Percentiles rank a stretch among this genome's conserved stretches.
phyloP scores from a whole-genome alignment of 2,797 vertebrate species.

The Amblyraja radiata region DNA sequence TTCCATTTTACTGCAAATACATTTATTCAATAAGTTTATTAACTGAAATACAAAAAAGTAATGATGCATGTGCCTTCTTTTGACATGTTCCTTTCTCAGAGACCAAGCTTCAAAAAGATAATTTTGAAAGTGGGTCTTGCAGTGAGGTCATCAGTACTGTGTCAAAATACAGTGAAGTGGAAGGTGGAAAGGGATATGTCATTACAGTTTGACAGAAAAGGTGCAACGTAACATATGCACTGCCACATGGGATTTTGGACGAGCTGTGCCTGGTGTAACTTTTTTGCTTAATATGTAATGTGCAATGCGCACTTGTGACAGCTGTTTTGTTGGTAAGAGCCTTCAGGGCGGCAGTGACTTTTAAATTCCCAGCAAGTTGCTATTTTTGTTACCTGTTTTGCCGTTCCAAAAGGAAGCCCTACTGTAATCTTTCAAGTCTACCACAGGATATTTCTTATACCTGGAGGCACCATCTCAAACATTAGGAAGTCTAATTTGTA shows the following conservation, averaged over 20 bases:
- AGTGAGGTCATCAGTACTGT: slow-evolving; percentile 22
- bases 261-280: slow-evolving; percentile 46
- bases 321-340: slow-evolving; percentile 54
- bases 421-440: slow-evolving; percentile 6
- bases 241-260: slow-evolving; percentile 46
- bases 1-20: background rate
- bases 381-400: slow-evolving; percentile 41
- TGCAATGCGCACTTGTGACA: slow-evolving; percentile 54
- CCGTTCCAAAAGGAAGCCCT: slow-evolving; percentile 39
- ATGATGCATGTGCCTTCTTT: background rate
- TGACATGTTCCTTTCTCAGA: background rate
- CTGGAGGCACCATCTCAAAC: slow-evolving; percentile 50
- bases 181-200: slow-evolving; percentile 36
- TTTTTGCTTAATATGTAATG: slow-evolving; percentile 58
- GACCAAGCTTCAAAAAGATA: background rate
- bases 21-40: background rate
- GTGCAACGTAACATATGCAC: slow-evolving; percentile 39
- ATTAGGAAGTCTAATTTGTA: slow-evolving; percentile 49
- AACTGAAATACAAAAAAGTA: background rate
- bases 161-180: slow-evolving; percentile 41
- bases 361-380: slow-evolving; percentile 51
- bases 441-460: slow-evolving; percentile 52
- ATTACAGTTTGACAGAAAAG: slow-evolving; percentile 41
- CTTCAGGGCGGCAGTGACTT: slow-evolving; percentile 63
- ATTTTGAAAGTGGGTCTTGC: background rate